These are phyloP conservation scores for Scomberomorus guttatus DNA, from an alignment of 2,797 vertebrate genomes.

Conservation along the genomic window DNA sequence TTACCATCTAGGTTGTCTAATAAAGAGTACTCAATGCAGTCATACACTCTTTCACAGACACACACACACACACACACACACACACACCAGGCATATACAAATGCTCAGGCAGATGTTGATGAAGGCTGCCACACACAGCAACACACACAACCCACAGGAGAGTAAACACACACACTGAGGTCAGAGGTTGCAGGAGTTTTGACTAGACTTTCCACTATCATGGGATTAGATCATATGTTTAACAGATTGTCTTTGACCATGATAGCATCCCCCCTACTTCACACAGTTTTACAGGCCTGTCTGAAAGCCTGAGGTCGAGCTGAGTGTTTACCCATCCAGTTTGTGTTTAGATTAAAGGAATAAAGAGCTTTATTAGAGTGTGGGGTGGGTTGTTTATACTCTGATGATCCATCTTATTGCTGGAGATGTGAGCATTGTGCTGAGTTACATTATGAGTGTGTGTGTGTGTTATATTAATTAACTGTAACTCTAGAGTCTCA, in stretches of 20 bases:
- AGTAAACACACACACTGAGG: constrained; percentile 10
- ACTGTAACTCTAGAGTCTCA: neutral
- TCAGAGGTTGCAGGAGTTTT: constrained; percentile 28
- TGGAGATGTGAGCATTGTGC: constrained; percentile 2
- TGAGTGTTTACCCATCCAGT: constrained; percentile 1
- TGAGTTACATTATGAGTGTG: neutral
- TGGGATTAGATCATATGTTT: constrained; percentile 31
- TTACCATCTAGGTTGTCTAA: constrained; percentile 3
- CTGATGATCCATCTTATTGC: neutral
- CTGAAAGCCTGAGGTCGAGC: neutral
- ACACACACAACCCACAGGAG: neutral
- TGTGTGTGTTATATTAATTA: constrained; percentile 3
- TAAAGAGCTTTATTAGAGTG: constrained; percentile 4
- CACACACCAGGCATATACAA: neutral
- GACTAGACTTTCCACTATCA: constrained; percentile 16
- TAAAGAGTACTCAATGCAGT: constrained; percentile 14
- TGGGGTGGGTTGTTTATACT: neutral
- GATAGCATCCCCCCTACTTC: neutral
- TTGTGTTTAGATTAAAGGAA: constrained; percentile 8
- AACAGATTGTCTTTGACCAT: constrained; percentile 28
- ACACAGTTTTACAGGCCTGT: neutral
- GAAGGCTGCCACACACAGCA: neutral
- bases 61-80: constrained; percentile 11
- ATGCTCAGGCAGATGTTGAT: neutral
- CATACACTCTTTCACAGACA: neutral